Conservation (phyloP, 2,797 vertebrate species). For the Mastacembelus armatus region DNA sequence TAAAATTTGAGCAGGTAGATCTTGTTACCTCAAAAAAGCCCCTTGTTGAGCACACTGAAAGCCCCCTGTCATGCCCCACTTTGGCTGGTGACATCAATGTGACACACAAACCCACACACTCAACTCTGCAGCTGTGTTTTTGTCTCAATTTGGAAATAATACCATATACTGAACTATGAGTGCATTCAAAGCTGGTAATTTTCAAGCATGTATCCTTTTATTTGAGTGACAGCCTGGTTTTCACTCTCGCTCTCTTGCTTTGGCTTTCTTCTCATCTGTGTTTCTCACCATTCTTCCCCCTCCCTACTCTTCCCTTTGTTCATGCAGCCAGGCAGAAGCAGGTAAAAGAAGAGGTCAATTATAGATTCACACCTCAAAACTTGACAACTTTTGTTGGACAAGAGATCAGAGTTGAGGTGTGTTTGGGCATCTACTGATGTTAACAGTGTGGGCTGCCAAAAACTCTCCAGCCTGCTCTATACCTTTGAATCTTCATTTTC, state of each 20-base stretch:
- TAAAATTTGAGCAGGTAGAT: slow-evolving; percentile 43
- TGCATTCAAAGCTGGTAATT: slow-evolving; percentile 23
- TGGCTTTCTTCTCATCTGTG: not conserved
- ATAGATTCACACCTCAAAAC: slow-evolving; percentile 37
- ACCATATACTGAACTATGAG: slow-evolving; percentile 20
- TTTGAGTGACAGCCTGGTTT: slow-evolving; percentile 21
- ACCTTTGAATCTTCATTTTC: slow-evolving; percentile 1
- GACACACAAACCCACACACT: slow-evolving; percentile 20
- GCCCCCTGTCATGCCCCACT: slow-evolving; percentile 46
- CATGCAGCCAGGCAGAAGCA: slow-evolving; percentile 1
- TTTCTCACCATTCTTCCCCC: not conserved
- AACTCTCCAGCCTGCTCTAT: slow-evolving; percentile 1
- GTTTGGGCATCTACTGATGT: slow-evolving; percentile 10
- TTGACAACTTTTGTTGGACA: slow-evolving; percentile 17
- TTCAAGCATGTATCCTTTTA: slow-evolving; percentile 19
- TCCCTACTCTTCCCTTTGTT: not conserved
- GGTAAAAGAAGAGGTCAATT: slow-evolving; percentile 41
- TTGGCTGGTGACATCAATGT: slow-evolving; percentile 37
- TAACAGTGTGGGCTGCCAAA: slow-evolving; percentile 17
- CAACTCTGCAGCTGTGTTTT: slow-evolving; percentile 38
- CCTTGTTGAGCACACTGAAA: slow-evolving; percentile 42
- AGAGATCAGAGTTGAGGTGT: slow-evolving; percentile 21
- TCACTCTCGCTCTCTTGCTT: slow-evolving; percentile 5
- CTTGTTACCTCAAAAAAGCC: slow-evolving; percentile 27
- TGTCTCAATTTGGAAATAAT: slow-evolving; percentile 35